Evolutionary conservation across 1,140 invertebrate species (phyloP).

Genomic region (Ceratosolen solmsi): DNA sequence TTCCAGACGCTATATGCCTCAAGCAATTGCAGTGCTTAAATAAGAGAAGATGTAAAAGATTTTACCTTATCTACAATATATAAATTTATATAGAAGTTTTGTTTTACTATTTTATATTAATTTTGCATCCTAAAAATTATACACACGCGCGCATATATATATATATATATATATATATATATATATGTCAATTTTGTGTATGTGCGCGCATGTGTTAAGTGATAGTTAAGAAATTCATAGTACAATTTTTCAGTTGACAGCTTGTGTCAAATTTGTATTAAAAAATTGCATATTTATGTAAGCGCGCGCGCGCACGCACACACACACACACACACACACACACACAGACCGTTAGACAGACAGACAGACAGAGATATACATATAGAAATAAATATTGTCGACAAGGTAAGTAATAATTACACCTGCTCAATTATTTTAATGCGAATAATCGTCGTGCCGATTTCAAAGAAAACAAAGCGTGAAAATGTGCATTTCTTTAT

Average conservation of each 20-base stretch:
- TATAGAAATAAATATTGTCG: conserved; percentile 32
- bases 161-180: conserved; percentile 1
- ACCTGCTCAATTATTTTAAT: conserved; percentile 25
- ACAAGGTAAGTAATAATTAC: conserved; percentile 29
- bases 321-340: no score
- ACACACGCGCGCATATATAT: not conserved
- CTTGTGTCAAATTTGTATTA: no score
- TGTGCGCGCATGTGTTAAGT: no score
- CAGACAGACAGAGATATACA: no score
- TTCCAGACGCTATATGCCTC: conserved; percentile 19
- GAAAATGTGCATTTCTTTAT: conserved; percentile 25
- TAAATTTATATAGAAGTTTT: not conserved
- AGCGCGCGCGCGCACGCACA: no score
- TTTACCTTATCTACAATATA: conserved; percentile 30
- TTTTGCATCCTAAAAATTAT: not conserved
- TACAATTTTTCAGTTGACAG: not conserved
- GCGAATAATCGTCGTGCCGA: conserved; percentile 22
- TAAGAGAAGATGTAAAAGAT: conserved; percentile 22
- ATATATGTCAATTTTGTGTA: no score
- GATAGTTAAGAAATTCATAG: conserved; percentile 1
- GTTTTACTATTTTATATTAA: not conserved
- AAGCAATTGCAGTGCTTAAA: not conserved
- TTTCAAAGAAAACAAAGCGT: conserved; percentile 4
- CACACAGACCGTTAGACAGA: no score
- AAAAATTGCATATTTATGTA: no score